Conservation (phyloP, 2,797 vertebrate species). For the Bufotes viridis region DNA sequence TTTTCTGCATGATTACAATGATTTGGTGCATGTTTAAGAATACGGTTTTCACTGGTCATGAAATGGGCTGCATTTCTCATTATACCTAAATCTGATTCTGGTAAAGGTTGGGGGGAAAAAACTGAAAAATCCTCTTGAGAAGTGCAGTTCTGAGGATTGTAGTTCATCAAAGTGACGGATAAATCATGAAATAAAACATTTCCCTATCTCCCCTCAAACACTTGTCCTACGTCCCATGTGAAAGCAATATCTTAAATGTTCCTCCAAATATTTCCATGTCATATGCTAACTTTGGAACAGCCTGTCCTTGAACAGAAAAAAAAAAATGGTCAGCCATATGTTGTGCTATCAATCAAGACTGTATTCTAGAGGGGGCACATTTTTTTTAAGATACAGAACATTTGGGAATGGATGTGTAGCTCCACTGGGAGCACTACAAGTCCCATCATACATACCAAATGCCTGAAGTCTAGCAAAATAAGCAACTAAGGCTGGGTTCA, state of each 20-base stretch:
- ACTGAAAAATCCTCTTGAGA: background rate
- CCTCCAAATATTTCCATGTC: slow-evolving; percentile 34
- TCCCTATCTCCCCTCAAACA: background rate
- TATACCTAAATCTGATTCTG: background rate
- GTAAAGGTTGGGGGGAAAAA: background rate
- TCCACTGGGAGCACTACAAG: background rate
- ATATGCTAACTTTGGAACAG: slow-evolving; percentile 39
- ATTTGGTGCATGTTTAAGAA: slow-evolving; percentile 23
- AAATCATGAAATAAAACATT: background rate
- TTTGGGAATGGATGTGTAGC: background rate
- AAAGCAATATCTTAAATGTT: slow-evolving; percentile 19
- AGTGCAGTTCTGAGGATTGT: background rate
- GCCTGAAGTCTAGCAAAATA: background rate
- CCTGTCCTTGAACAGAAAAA: slow-evolving; percentile 22
- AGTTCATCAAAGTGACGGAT: background rate
- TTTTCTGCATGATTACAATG: slow-evolving; percentile 52
- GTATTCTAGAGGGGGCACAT: background rate
- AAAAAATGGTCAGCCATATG: slow-evolving; percentile 28
- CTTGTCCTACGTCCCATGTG: background rate
- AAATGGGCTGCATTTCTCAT: background rate
- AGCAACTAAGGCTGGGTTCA: no score
- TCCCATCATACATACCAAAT: background rate
- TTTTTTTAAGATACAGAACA: background rate
- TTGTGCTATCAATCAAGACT: slow-evolving; percentile 24
- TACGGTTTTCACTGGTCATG: background rate